Evolutionary conservation across 2,888 invertebrate species (phyloP).

Genomic region (Heliconius ethilla): DNA sequence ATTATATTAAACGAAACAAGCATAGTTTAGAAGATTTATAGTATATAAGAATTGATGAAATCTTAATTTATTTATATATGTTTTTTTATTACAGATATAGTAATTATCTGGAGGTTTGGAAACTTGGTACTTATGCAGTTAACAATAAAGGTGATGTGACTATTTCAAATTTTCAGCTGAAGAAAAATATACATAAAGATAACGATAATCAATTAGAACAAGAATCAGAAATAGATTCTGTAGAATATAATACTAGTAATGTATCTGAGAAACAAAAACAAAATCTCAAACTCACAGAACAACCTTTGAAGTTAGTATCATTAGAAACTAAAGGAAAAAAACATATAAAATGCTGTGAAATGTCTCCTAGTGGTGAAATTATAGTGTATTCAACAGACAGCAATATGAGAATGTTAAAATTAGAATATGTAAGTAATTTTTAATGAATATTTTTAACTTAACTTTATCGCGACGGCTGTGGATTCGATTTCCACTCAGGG

Average conservation of each 20-base stretch:
- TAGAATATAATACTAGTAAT: conserved; percentile 20
- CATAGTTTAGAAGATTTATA: too few species aligned
- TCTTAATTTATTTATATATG: too few species aligned
- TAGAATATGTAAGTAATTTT: conserved; percentile 74
- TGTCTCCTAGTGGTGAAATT: conserved; percentile 87
- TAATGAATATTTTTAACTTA: too few species aligned
- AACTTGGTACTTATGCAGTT: conserved; percentile 74
- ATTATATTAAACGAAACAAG: neutral
- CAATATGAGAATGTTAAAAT: conserved; percentile 85
- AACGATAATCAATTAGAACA: conserved; percentile 57
- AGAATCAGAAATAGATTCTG: conserved; percentile 58
- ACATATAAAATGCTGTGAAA: conserved; percentile 85
- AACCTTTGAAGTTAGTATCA: conserved; percentile 86
- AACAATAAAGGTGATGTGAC: conserved; percentile 82
- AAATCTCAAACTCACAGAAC: conserved; percentile 69
- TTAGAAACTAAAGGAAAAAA: conserved; percentile 85
- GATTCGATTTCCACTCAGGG: too few species aligned
- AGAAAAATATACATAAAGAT: conserved; percentile 48
- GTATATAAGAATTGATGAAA: too few species aligned
- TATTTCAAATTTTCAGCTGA: conserved; percentile 50
- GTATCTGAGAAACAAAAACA: conserved; percentile 48
- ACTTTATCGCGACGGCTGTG: too few species aligned
- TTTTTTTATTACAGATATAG: conserved; percentile 68
- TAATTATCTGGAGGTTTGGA: conserved; percentile 81
- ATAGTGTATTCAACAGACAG: conserved; percentile 88